Evolutionary conservation across 2,888 invertebrate species (phyloP).

Genomic region (Chrysolina haemoptera): DNA sequence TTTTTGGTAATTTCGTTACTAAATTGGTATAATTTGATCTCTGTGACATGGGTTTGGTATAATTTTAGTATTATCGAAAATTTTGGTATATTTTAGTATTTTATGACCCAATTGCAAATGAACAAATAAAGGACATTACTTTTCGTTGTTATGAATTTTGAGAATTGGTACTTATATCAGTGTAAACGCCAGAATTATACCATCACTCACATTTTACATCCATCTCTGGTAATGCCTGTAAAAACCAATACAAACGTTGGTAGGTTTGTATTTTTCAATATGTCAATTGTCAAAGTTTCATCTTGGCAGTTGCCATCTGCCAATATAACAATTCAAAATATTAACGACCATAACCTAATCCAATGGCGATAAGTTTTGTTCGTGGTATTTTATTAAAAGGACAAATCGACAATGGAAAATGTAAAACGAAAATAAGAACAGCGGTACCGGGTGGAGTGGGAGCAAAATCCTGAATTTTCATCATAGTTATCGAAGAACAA

Average conservation of each 20-base stretch:
- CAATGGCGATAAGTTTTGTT: neutral
- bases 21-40: neutral
- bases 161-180: neutral
- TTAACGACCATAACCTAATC: neutral
- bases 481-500: neutral
- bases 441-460: constrained; percentile 7
- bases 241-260: neutral
- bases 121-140: too few species aligned
- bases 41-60: neutral
- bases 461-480: constrained; percentile 3
- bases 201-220: neutral
- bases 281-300: neutral
- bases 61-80: constrained; percentile 1
- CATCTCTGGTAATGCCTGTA: neutral
- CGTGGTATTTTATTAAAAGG: neutral
- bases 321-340: neutral
- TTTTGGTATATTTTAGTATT: constrained; percentile 3
- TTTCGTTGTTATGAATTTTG: neutral
- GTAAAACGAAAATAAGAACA: constrained; percentile 6
- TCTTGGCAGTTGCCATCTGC: neutral
- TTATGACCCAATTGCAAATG: neutral
- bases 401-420: neutral
- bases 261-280: neutral
- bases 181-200: neutral
- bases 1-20: constrained; percentile 3